Evolutionary conservation across 2,113 vertebrate species (phyloP), one percentile per base, ranked within the genome.

Genomic region (Seriola quinqueradiata): DNA sequence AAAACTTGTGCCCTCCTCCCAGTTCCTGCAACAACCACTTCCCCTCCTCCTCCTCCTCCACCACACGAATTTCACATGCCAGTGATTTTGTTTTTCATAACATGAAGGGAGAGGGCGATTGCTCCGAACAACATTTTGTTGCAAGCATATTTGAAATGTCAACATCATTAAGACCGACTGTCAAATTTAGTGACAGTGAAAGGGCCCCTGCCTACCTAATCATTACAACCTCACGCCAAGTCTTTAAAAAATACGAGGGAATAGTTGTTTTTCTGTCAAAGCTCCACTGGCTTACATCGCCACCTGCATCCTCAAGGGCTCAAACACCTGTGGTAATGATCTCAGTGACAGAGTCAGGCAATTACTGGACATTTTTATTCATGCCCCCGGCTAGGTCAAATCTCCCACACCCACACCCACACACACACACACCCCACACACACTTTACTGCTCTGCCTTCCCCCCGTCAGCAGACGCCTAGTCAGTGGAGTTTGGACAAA

Each of bases 111-210:
- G 89, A 79, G 77, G 72, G 50, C 28, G 38, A 86, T 61, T 63
- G 76, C 75, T 46, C 32, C 14, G 17, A 90, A 91, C 79, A 93
- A 87, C 71, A 86, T 88, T 89, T 89, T 78, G 88, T 87, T 90
- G 66, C 19, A 25, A 90, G 93, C 92, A 90, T 88, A 90, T 92
- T 89, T 86, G 72, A 93, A 92, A 94, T 91, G 88, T 91, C 91
- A 91, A 91, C 82, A 89, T 92, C 92, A 90, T 94, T 92, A 92
- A 85, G 87, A 71, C 69, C 84, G 71, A 73, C 85, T 87, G 88
- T 91, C 88, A 90, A 52, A 84, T 78, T 59, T 59, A 23, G 83
- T 81, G 86, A 79, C 87, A 84, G 57, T 36, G 79, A 86, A 77
- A 80, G 57, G 34, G 70, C 57, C 75, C 61, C 46, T 65, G 71